Base-by-base conservation (phyloP, 2,888 invertebrate genomes). In the Ariolimax columbianus region DNA sequence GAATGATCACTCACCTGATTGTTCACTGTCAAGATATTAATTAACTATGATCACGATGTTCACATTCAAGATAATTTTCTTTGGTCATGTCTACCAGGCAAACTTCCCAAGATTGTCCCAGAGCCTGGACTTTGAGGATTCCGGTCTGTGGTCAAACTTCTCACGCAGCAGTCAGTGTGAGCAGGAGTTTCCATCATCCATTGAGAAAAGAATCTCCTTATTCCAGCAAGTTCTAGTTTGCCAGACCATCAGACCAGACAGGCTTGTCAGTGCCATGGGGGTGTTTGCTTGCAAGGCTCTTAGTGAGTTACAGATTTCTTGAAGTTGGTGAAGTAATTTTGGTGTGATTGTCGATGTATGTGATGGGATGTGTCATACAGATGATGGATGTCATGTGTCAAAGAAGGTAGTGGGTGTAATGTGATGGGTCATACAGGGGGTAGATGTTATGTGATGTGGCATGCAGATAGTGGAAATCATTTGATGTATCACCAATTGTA, bases 171-270 rank as follows among this genome's bases (percentile, higher is more conserved):
- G 95, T 38, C 95, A 96, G 90, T 95, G 96, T 92, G 96, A 96
- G 93, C 93, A 94, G 80, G 95, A 95, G 88, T 94, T 97, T 80
- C 96, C 96, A 1, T 88, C 92, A 14, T 94, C 91, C 81, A 93
- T 96, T 88, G 94, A 92, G 89, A 95, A 95, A 88, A 95, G 95
- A 80, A 92, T 97, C 77, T 96, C 96, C 0, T 95, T 96, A 0
- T 98, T 99, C 92, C 98, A 99, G 92, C 96, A 96, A 88, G 95
- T 98, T 0, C 95, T 98, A 0, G 94, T 97, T 0, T 96, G 97
- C 0, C 96, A 97, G 93, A 96, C 97, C 0, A 94, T 97, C 6
- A 95, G 97, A 11, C 97, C 98, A 0, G 98, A 98, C 92, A 95
- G 97, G 81, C 95, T 98, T 51, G 96, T 97, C 90, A 96, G 96